Evolutionary conservation across 2,113 vertebrate genomes (phyloP).

Genomic region (Trachemys scripta): DNA sequence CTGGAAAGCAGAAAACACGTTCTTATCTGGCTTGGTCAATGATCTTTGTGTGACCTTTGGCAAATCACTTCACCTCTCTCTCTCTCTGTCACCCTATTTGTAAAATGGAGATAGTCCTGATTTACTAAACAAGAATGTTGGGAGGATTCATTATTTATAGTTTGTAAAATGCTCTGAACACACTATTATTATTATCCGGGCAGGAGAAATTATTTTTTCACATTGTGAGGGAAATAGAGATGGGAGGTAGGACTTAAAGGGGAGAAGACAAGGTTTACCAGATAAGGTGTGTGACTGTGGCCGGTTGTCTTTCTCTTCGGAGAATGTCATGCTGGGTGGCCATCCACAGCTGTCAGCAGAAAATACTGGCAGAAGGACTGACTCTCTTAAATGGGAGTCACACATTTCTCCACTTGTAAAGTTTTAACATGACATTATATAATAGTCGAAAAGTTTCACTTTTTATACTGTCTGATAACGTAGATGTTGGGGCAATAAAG

Average conservation of each 20-base stretch:
- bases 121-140: background rate
- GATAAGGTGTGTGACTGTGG: background rate
- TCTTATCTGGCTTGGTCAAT: background rate
- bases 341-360: background rate
- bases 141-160: background rate
- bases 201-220: background rate
- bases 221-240: background rate
- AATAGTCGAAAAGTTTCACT: background rate
- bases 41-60: fast-evolving
- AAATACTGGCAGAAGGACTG: background rate
- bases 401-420: background rate
- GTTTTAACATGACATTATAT: background rate
- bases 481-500: too few relatives aligned
- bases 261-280: background rate
- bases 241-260: background rate
- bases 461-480: background rate
- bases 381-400: background rate
- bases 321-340: background rate
- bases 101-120: background rate
- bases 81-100: too few relatives aligned
- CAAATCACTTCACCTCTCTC: background rate
- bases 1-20: background rate
- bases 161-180: background rate
- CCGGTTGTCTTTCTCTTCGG: background rate
- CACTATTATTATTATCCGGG: background rate